Evolutionary conservation across 2,113 vertebrate species (phyloP).

Genomic region (Actenoides lindsayi): DNA sequence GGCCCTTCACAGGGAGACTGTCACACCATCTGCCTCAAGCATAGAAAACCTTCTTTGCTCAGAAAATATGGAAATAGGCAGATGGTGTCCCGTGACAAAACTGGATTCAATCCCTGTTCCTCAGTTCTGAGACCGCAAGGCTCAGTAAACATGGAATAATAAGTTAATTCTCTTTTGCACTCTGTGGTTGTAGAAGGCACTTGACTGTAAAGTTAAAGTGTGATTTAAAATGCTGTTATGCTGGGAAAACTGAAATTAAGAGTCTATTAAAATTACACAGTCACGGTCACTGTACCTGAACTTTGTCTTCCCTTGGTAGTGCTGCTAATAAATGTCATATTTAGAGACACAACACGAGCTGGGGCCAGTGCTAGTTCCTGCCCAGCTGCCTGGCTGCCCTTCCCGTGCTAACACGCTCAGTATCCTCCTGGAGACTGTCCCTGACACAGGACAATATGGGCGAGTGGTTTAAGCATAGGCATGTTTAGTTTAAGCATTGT

Average conservation of each 20-base stretch:
- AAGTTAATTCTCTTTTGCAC: neutral
- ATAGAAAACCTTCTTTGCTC: neutral
- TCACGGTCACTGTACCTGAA: neutral
- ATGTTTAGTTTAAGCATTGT: neutral
- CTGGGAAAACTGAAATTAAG: neutral
- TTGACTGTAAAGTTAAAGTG: neutral
- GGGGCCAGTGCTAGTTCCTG: neutral
- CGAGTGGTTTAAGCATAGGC: neutral
- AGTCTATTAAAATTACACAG: neutral
- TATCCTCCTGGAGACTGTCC: neutral
- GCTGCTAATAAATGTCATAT: neutral
- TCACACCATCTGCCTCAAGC: neutral
- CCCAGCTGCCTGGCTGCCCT: neutral
- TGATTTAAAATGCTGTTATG: neutral
- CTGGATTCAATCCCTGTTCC: neutral
- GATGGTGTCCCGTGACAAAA: fast-evolving
- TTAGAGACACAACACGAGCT: neutral
- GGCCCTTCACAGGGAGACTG: neutral
- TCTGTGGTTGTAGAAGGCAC: neutral
- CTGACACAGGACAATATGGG: neutral
- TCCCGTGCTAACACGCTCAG: too few relatives aligned
- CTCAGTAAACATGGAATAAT: neutral
- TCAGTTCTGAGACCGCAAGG: neutral
- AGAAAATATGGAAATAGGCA: neutral
- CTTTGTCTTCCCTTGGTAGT: neutral